Conservation (phyloP, 2,888 invertebrate genomes). For the Elgonia sp. region DNA sequence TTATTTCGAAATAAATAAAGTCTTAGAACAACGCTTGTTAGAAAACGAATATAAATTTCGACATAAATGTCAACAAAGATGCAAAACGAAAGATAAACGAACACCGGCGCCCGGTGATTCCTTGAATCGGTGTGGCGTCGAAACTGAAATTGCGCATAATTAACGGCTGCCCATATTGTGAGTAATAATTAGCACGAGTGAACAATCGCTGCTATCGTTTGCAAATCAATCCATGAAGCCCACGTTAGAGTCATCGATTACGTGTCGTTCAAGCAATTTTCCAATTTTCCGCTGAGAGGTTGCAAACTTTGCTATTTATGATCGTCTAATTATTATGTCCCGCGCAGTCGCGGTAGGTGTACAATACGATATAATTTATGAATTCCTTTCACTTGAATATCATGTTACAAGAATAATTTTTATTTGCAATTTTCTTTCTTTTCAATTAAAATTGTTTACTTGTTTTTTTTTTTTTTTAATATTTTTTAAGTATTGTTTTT, state of each 20-base stretch:
- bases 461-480: background rate
- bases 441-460: background rate
- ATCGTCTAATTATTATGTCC: constrained; percentile 41
- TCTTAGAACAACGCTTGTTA: background rate
- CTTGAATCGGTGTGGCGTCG: background rate
- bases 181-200: constrained; percentile 38
- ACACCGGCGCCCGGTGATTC: constrained; percentile 32
- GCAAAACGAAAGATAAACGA: constrained; percentile 29
- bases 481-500: background rate
- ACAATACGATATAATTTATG: constrained; percentile 27
- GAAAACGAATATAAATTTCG: constrained; percentile 18
- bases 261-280: constrained; percentile 74
- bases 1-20: no score
- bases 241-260: constrained; percentile 47
- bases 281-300: constrained; percentile 75
- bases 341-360: constrained; percentile 32
- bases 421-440: constrained; percentile 4
- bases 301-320: constrained; percentile 48
- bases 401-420: constrained; percentile 3
- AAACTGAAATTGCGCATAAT: constrained; percentile 45
- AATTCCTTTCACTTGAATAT: constrained; percentile 26
- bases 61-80: constrained; percentile 47
- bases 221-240: constrained; percentile 35
- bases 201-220: constrained; percentile 46
- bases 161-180: background rate